Evolutionary conservation across 2,797 vertebrate species (phyloP), one percentile per base, ranked within the genome.

Genomic region (Melanotaenia nigrans): DNA sequence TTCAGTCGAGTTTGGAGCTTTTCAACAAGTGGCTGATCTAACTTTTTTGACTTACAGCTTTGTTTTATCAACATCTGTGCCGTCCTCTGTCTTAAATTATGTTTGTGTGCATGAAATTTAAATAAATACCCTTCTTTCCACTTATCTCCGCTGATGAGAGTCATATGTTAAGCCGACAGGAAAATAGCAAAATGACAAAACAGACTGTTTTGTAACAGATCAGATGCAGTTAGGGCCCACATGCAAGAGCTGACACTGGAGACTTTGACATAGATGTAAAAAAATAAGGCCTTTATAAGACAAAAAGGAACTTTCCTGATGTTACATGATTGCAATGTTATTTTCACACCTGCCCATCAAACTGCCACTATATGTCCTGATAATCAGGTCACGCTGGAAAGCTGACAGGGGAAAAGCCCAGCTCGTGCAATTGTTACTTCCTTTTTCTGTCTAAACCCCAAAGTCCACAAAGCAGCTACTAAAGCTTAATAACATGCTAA

Each of bases 221-320:
- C 25, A 74, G 33, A 59, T 12, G 3, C 38, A 58, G 42, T 35
- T 25, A 0, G 0, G 24, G 38, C 47, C n/a, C 1, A 30, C 58
- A 71, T 22, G 51, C 65, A 45, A 45, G 40, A 70, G 68, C 25
- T 75, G 62, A 61, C 22, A 11, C 6, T 28, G 32, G n/a, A 58
- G 63, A 79, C 49, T 61, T 60, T 82, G 74, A 85, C 65, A 78
- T 24, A 78, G 55, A 40, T 74, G 74, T 87, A 66, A 83, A 62
- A 83, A 51, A 77, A 60, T 47, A 30, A 64, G 75, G 59, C 20
- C 11, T 35, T 73, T 33, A n/a, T 60, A 71, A 65, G 71, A 82
- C 58, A 76, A 49, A 20, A 14, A 82, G 68, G 69, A 79, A 82
- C 82, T 67, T 80, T 82, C 72, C 59, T 51, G 35, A 2, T 1